These are phyloP conservation scores for Platyrinchus mystaceus DNA, from an alignment of 2,797 vertebrate genomes.

Conservation along the genomic window DNA sequence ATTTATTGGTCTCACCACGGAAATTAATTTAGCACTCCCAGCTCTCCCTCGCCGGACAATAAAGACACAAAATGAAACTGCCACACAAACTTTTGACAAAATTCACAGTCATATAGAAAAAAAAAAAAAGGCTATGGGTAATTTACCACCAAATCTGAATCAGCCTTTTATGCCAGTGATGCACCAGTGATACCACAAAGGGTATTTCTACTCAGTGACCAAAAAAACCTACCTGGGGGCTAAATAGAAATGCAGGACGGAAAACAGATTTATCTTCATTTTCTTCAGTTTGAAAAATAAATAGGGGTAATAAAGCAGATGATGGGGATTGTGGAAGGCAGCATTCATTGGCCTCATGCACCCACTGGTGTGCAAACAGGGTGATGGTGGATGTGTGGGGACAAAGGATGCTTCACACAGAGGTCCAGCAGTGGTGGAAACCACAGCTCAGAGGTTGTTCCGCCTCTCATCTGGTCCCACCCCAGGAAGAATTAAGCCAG, in stretches of 20 bases:
- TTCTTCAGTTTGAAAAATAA: not conserved
- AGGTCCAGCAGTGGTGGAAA: not conserved
- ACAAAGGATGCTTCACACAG: not conserved
- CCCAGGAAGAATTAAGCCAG: not conserved
- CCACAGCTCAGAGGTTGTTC: not conserved
- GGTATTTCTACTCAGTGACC: not conserved
- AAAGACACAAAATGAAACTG: constrained; percentile 34
- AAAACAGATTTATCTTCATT: not conserved
- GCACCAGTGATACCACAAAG: not conserved
- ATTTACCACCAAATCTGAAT: not conserved
- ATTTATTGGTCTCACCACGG: constrained; percentile 43
- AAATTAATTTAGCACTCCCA: constrained; percentile 51
- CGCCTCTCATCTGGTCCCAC: not conserved
- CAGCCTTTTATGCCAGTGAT: not conserved
- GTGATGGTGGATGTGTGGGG: not conserved
- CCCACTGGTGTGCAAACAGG: not conserved
- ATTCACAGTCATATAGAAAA: not conserved
- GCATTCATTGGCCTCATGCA: not conserved
- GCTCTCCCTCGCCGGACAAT: constrained; percentile 26
- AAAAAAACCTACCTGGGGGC: not conserved
- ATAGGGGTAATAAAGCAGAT: not conserved
- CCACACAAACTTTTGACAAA: constrained; percentile 11
- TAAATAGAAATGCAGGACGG: not conserved
- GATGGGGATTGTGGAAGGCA: not conserved
- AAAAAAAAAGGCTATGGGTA: not conserved